A percentile compares a stretch with the other conserved stretches of the same genome.
These are phyloP conservation scores for Seriola aureovittata DNA, from an alignment of 2,113 vertebrate genomes.

Conservation along the genomic window DNA sequence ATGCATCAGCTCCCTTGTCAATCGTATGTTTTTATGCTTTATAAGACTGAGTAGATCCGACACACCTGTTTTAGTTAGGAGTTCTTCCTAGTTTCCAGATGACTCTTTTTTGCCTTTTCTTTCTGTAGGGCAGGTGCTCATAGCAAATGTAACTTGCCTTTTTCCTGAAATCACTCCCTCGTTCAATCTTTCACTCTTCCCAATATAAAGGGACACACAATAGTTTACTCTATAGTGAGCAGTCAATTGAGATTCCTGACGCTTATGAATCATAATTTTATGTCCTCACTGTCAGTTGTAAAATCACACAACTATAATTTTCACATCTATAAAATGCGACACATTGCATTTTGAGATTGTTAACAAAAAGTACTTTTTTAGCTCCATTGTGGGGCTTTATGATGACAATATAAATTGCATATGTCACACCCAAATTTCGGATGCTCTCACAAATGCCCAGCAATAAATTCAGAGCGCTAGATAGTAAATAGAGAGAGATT, in stretches of 20 bases:
- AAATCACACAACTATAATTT: not conserved
- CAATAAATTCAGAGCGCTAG: not conserved
- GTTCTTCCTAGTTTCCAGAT: not conserved
- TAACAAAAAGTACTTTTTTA: not conserved
- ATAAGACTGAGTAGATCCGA: not conserved
- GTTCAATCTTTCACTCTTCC: not conserved
- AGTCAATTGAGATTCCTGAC: not conserved
- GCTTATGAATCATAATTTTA: not conserved
- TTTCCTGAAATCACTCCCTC: not conserved
- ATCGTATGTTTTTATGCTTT: not conserved
- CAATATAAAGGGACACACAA: not conserved
- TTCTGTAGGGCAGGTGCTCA: not conserved
- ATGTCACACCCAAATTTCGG: not conserved
- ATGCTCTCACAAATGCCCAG: not conserved
- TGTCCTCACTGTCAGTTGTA: not conserved
- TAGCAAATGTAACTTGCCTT: not conserved
- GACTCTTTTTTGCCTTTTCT: not conserved
- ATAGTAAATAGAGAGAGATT: not conserved
- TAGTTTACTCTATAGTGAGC: not conserved
- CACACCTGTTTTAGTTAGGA: not conserved
- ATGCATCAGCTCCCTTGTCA: slow-evolving; percentile 6
- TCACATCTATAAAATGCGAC: not conserved
- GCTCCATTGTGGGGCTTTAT: not conserved
- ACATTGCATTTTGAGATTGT: not conserved
- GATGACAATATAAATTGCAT: not conserved